Evolutionary conservation across 2,113 vertebrate genomes (phyloP), one percentile per base, ranked within the genome.

Genomic region (Ramphastos sulfuratus): DNA sequence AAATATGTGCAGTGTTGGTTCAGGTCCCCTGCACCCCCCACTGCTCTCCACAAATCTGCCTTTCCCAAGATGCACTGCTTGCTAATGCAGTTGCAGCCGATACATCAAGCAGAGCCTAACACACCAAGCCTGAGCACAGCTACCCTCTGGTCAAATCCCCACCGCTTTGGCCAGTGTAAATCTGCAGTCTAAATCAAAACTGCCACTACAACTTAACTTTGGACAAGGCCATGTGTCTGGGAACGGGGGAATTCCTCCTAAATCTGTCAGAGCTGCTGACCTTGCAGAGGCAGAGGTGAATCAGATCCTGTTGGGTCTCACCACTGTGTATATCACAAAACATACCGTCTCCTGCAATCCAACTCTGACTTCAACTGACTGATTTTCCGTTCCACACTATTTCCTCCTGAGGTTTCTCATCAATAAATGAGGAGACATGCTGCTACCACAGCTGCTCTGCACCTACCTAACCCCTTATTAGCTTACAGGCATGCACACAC

Each of bases 381-480:
- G 52, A 59, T 97, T 96, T 92, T 85, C 79, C 79, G 90, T 97
- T 97, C 92, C 55, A 94, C 92, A 97, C 81, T 91, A 88, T 90
- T 96, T 87, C 95, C 96, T 94, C 92, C 74, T 66, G 95, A 96
- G 95, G 93, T 92, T 94, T 97, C 91, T 95, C 96, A 98, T 97
- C 97, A 98, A 98, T 98, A 98, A 98, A 97, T 97, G 96, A 98
- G 96, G 85, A 97, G 90, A 95, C 94, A 93, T 55, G 92, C 74
- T 96, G 94, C 75, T 94, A 89, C 70, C 96, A 96, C 97, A 97
- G 97, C 96, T 97, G 93, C 89, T 96, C 83, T 87, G 85, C 82
- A 96, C 89, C 93, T 94, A 77, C 70, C 94, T 92, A 97, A 93
- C 64, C 70, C 75, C 42, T 96, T 95, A 95, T 95, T 95, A 97